phyloP scores from a whole-genome alignment of 1,140 invertebrate genomes.

The Diploscapter pachys region DNA sequence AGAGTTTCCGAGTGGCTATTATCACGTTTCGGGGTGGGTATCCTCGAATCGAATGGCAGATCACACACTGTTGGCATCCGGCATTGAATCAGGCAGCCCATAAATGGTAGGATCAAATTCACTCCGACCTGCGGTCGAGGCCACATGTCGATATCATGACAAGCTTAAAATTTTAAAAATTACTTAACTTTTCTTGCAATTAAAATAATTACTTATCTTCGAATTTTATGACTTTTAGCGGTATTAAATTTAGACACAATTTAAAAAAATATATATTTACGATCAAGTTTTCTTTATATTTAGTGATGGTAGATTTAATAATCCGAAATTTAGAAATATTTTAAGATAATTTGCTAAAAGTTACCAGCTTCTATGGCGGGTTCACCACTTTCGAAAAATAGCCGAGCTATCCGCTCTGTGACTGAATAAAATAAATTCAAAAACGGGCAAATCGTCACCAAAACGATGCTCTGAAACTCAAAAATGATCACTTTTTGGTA shows the following conservation, averaged over 20 bases:
- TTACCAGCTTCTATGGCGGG: constrained; percentile 74
- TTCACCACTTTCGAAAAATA: constrained; percentile 85
- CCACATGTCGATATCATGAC: constrained; percentile 90
- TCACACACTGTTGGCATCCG: constrained; percentile 20
- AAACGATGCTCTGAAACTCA: constrained; percentile 77
- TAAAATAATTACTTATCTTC: too few relatives aligned
- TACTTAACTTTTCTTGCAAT: neutral
- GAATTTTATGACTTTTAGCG: too few relatives aligned
- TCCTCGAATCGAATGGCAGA: constrained; percentile 19
- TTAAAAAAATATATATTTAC: too few relatives aligned
- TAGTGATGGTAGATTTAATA: too few relatives aligned
- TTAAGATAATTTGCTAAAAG: neutral
- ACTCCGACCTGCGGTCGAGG: constrained; percentile 77
- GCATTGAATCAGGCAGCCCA: constrained; percentile 77
- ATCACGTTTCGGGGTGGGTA: neutral
- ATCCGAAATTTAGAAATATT: too few relatives aligned
- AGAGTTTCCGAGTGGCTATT: constrained; percentile 3
- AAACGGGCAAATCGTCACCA: constrained; percentile 85
- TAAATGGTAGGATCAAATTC: constrained; percentile 75
- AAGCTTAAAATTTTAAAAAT: constrained; percentile 65
- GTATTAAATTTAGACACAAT: too few relatives aligned
- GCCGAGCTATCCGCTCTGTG: constrained; percentile 80
- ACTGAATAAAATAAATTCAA: constrained; percentile 86
- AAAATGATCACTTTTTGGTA: too few relatives aligned
- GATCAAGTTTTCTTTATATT: too few relatives aligned